phyloP scores from a whole-genome alignment of 2,888 invertebrate species.

The Mythimna lalbum region DNA sequence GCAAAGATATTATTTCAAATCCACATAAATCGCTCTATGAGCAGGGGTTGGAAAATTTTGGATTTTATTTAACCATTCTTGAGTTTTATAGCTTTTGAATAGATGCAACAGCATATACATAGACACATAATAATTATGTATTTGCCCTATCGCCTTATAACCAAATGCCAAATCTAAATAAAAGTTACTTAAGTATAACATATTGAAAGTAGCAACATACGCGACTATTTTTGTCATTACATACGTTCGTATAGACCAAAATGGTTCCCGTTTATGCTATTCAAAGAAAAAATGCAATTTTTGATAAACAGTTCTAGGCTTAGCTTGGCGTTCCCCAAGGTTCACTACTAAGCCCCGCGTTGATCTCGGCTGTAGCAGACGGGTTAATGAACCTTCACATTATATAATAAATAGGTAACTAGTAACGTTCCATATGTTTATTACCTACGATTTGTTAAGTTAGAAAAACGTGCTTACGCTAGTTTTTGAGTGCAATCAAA shows the following conservation, averaged over 20 bases:
- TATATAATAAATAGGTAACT: slow-evolving; percentile 2
- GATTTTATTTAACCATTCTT: neutral
- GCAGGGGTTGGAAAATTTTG: slow-evolving; percentile 2
- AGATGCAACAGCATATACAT: too few relatives aligned
- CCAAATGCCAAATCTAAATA: neutral
- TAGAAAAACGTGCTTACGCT: neutral
- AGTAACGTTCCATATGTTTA: neutral
- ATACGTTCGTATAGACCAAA: too few relatives aligned
- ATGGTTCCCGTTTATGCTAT: too few relatives aligned
- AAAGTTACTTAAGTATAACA: neutral
- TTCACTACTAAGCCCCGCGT: neutral
- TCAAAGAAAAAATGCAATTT: neutral
- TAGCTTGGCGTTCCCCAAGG: neutral
- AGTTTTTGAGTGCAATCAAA: neutral
- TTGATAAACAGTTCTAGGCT: neutral
- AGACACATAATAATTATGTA: neutral
- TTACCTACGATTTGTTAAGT: neutral
- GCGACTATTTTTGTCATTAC: too few relatives aligned
- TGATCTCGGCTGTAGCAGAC: neutral
- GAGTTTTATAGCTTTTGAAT: neutral
- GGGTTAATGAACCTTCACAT: neutral
- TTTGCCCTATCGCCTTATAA: neutral
- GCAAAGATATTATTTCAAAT: slow-evolving; percentile 21
- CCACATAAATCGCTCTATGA: neutral
- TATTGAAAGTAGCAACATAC: too few relatives aligned